Conservation (phyloP, 1,140 invertebrate species). For the Chironomus striatipennis region DNA sequence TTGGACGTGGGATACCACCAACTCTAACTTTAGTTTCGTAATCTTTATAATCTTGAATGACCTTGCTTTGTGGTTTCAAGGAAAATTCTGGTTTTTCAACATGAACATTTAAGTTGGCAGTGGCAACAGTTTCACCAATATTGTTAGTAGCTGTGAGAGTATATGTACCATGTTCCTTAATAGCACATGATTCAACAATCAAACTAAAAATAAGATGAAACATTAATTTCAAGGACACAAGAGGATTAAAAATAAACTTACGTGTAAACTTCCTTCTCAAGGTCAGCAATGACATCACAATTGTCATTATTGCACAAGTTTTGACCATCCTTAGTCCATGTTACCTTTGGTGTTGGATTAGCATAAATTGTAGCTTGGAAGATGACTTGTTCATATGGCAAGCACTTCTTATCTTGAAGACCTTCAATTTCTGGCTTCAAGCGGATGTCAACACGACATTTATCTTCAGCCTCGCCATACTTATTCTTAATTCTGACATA, state of each 20-base stretch:
- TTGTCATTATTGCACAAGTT: constrained; percentile 39
- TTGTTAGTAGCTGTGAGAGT: constrained; percentile 64
- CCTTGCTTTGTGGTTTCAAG: constrained; percentile 55
- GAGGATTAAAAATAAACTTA: constrained; percentile 15
- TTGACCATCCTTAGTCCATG: constrained; percentile 50
- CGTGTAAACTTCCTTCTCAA: constrained; percentile 36
- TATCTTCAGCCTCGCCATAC: constrained; percentile 59
- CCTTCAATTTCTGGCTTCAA: constrained; percentile 64
- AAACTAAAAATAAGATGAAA: constrained; percentile 43
- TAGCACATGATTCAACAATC: constrained; percentile 53
- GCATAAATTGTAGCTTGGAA: constrained; percentile 64
- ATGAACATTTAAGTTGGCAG: constrained; percentile 63
- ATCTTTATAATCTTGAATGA: constrained; percentile 61
- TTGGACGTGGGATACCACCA: constrained; percentile 67
- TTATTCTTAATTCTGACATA: constrained; percentile 69
- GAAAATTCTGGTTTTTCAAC: constrained; percentile 67
- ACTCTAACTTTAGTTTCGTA: constrained; percentile 56
- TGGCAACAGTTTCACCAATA: constrained; percentile 58
- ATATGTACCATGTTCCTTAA: constrained; percentile 74
- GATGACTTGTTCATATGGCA: constrained; percentile 60
- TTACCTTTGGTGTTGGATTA: constrained; percentile 68
- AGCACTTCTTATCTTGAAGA: constrained; percentile 59
- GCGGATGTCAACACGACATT: constrained; percentile 62
- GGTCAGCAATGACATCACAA: constrained; percentile 39
- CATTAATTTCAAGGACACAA: not conserved